phyloP scores from a whole-genome alignment of 2,113 vertebrate genomes.

The Cyphomyrus discorhynchus region DNA sequence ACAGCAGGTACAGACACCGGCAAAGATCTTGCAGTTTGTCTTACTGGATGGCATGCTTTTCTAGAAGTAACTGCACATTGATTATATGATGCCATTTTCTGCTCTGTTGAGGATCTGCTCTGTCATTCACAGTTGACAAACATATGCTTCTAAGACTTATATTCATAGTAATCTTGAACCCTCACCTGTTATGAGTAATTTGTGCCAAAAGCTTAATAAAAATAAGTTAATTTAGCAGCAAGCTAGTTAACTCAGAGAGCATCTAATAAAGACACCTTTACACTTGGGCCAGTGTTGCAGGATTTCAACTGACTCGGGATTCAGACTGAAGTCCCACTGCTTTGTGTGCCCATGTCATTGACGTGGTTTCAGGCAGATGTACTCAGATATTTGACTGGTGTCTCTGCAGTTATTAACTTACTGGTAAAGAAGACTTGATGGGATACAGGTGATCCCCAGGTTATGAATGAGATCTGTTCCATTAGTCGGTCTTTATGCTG shows the following conservation, averaged over 20 bases:
- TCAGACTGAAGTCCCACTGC: neutral
- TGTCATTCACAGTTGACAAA: neutral
- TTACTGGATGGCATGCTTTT: neutral
- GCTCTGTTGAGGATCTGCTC: neutral
- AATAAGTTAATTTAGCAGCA: neutral
- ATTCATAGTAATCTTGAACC: neutral
- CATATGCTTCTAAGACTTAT: neutral
- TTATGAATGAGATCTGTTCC: neutral
- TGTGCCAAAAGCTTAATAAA: neutral
- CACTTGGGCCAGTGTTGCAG: neutral
- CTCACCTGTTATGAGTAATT: neutral
- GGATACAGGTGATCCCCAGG: neutral
- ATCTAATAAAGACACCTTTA: neutral
- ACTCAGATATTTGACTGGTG: neutral
- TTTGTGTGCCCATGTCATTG: neutral
- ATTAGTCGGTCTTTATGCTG: neutral
- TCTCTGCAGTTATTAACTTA: neutral
- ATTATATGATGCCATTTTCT: neutral
- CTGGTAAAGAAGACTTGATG: neutral
- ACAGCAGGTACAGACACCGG: neutral
- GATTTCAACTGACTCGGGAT: neutral
- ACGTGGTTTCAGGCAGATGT: neutral
- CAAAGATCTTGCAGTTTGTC: neutral
- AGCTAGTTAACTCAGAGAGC: neutral
- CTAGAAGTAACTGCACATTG: neutral